Conservation (phyloP, 2,113 vertebrate species). For the Axis porcinus region DNA sequence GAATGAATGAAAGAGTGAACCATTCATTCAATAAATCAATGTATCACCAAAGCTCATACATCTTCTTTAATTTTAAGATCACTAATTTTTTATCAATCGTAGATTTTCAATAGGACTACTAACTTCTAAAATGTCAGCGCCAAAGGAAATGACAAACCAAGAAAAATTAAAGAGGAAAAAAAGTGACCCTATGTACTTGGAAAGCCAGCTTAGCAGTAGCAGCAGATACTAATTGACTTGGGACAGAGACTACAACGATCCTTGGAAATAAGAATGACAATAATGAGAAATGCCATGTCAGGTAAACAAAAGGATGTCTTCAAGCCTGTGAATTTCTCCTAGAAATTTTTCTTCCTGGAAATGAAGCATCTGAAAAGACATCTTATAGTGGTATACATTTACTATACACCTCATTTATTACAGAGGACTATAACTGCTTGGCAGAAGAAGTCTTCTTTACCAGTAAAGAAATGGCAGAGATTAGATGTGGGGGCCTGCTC, state of each 20-base stretch:
- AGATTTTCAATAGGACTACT: not conserved
- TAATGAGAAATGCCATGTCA: not conserved
- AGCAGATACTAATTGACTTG: not conserved
- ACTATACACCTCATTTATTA: not conserved
- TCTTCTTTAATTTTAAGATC: not conserved
- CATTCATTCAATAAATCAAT: not conserved
- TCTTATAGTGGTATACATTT: not conserved
- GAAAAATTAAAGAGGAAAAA: not conserved
- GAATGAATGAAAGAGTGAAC: not conserved
- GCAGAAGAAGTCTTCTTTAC: not conserved
- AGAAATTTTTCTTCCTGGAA: not conserved
- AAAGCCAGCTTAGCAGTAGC: not conserved
- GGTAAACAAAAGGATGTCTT: not conserved
- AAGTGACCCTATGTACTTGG: not conserved
- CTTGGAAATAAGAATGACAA: not conserved
- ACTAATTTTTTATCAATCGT: not conserved
- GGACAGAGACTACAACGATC: not conserved
- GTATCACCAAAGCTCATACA: not conserved
- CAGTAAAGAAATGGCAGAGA: not conserved
- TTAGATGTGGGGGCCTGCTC: not conserved
- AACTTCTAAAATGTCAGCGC: not conserved
- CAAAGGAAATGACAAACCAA: not conserved
- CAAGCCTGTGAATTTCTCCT: not conserved
- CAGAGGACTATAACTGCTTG: not conserved
- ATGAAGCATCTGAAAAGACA: not conserved